Conservation (phyloP, 2,797 vertebrate species). For the Sebastes oblongus region DNA sequence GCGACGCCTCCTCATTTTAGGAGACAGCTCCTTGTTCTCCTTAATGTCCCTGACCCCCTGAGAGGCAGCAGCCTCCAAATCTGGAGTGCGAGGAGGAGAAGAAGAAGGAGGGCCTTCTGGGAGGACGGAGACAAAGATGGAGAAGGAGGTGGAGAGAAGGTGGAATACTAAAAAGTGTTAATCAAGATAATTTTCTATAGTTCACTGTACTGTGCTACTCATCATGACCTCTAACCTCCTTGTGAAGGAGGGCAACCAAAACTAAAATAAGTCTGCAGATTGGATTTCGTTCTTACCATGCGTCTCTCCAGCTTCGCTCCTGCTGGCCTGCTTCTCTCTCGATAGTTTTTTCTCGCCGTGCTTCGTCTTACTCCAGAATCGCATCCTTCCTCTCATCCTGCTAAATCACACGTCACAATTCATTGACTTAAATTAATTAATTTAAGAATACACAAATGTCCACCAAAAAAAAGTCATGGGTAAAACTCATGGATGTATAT, state of each 20-base stretch:
- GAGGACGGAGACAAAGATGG: neutral
- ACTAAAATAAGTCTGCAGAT: neutral
- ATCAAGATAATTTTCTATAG: neutral
- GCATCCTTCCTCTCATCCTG: slow-evolving; percentile 89
- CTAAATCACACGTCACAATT: slow-evolving; percentile 13
- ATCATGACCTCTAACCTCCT: neutral
- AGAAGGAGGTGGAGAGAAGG: neutral
- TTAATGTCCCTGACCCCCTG: slow-evolving; percentile 82
- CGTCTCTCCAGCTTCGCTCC: slow-evolving; percentile 47
- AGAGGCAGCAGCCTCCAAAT: slow-evolving; percentile 75
- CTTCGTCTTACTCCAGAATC: slow-evolving; percentile 94
- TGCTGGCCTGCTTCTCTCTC: slow-evolving; percentile 80
- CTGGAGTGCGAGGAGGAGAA: slow-evolving; percentile 86
- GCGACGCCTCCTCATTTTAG: slow-evolving; percentile 89
- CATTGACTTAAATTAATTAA: accelerated
- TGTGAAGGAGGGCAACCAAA: neutral
- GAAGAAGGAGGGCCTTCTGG: slow-evolving; percentile 79
- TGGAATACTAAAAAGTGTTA: neutral
- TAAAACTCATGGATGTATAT: too few relatives aligned
- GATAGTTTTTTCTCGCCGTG: slow-evolving; percentile 88
- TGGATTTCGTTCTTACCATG: slow-evolving; percentile 46
- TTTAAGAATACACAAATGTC: neutral
- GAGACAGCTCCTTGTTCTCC: slow-evolving; percentile 95
- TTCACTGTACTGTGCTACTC: neutral
- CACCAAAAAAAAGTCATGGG: neutral